Evolutionary conservation across 2,113 vertebrate species (phyloP).

Genomic region (Petaurus breviceps): DNA sequence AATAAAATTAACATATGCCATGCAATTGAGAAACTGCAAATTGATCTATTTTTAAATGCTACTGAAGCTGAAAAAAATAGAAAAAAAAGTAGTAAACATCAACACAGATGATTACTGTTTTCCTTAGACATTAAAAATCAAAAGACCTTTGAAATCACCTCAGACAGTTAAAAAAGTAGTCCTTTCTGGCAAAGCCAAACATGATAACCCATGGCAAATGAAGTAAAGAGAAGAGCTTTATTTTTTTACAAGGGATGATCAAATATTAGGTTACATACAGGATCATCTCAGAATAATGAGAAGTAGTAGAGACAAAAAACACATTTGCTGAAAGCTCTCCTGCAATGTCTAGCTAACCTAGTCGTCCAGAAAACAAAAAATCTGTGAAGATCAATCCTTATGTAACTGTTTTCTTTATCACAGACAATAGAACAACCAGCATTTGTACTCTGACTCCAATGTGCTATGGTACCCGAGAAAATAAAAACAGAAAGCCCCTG

Average conservation of each 20-base stretch:
- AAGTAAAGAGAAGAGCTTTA: background rate
- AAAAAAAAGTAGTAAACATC: background rate
- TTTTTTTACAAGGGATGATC: background rate
- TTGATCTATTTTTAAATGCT: background rate
- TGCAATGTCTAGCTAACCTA: background rate
- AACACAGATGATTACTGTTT: background rate
- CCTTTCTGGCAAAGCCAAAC: conserved; percentile 10
- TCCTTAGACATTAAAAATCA: background rate
- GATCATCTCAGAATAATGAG: background rate
- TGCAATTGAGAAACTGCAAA: background rate
- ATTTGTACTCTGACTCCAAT: background rate
- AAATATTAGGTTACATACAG: background rate
- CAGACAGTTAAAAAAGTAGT: background rate
- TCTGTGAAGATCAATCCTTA: background rate
- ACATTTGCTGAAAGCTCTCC: background rate
- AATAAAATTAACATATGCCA: background rate
- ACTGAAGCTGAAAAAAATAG: background rate
- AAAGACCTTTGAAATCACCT: background rate
- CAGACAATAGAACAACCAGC: background rate
- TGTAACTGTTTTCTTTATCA: background rate
- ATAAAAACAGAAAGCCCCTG: background rate
- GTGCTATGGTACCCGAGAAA: background rate
- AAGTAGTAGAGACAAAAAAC: background rate
- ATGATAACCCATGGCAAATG: background rate
- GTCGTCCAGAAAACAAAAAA: background rate